Evolutionary conservation across 2,888 invertebrate genomes (phyloP).

Genomic region (Sinotaia quadrata): DNA sequence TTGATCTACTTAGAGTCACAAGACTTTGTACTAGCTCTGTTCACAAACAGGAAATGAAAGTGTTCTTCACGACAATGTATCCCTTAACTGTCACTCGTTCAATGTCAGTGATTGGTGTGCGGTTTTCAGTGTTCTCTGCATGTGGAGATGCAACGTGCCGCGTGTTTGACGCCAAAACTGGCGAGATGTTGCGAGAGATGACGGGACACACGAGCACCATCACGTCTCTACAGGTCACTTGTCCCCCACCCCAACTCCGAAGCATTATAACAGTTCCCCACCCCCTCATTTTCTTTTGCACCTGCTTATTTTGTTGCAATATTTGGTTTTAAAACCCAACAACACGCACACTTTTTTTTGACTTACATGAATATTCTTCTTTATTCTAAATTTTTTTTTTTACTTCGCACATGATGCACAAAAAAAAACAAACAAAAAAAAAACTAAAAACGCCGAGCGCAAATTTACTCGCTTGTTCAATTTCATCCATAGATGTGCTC

Average conservation of each 20-base stretch:
- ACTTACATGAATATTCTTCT: background rate
- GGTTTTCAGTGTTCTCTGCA: constrained; percentile 72
- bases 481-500: too few relatives aligned
- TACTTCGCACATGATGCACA: too few relatives aligned
- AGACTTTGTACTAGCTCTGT: too few relatives aligned
- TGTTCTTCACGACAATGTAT: too few relatives aligned
- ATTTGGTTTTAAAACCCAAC: background rate
- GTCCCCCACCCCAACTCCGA: background rate
- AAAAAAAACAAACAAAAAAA: too few relatives aligned
- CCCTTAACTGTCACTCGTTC: too few relatives aligned
- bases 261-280: too few relatives aligned
- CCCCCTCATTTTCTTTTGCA: background rate
- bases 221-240: constrained; percentile 71
- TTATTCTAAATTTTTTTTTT: too few relatives aligned
- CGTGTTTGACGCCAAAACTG: constrained; percentile 73
- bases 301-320: background rate
- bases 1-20: too few relatives aligned
- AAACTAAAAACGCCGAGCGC: too few relatives aligned
- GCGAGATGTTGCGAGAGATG: constrained; percentile 69
- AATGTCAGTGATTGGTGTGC: background rate
- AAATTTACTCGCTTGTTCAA: too few relatives aligned
- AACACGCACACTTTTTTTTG: background rate
- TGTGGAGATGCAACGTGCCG: constrained; percentile 72
- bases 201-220: constrained; percentile 72
- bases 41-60: too few relatives aligned